phyloP scores from a whole-genome alignment of 2,113 vertebrate genomes.

The Urocolius indicus region DNA sequence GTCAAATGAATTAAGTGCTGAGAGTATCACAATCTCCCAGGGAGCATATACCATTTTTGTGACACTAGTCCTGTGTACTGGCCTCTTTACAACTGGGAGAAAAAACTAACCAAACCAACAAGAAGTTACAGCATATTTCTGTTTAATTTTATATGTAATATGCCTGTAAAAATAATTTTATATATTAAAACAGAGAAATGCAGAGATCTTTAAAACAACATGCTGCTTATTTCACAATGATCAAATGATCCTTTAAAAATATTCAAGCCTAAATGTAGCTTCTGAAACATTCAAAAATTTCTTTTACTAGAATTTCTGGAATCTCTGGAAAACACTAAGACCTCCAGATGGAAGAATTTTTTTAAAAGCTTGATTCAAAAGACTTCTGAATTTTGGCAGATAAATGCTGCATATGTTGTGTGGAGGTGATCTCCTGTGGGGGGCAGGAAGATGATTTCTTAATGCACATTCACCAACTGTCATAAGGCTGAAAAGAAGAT shows the following conservation, averaged over 20 bases:
- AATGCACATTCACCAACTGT: slow-evolving; percentile 64
- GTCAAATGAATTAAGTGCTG: neutral
- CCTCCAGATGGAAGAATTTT: slow-evolving; percentile 71
- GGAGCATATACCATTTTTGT: neutral
- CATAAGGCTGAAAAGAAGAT: slow-evolving; percentile 35
- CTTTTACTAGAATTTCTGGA: slow-evolving; percentile 47
- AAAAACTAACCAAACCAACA: no score
- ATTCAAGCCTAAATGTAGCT: neutral
- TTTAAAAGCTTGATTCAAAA: slow-evolving; percentile 66
- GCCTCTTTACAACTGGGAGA: neutral
- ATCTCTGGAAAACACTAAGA: slow-evolving; percentile 49
- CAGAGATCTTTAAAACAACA: neutral
- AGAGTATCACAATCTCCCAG: neutral
- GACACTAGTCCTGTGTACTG: neutral
- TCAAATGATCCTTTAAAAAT: neutral
- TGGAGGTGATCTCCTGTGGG: slow-evolving; percentile 70
- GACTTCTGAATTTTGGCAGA: slow-evolving; percentile 74
- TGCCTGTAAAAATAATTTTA: neutral
- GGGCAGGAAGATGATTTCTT: slow-evolving; percentile 75
- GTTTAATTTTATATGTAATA: neutral
- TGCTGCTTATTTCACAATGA: neutral
- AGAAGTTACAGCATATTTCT: neutral
- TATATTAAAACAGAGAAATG: neutral
- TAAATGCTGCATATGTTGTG: slow-evolving; percentile 73
- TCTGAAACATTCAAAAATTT: slow-evolving; percentile 3